phyloP scores from a whole-genome alignment of 2,888 invertebrate species.

The Lasioglossum malachurum region DNA sequence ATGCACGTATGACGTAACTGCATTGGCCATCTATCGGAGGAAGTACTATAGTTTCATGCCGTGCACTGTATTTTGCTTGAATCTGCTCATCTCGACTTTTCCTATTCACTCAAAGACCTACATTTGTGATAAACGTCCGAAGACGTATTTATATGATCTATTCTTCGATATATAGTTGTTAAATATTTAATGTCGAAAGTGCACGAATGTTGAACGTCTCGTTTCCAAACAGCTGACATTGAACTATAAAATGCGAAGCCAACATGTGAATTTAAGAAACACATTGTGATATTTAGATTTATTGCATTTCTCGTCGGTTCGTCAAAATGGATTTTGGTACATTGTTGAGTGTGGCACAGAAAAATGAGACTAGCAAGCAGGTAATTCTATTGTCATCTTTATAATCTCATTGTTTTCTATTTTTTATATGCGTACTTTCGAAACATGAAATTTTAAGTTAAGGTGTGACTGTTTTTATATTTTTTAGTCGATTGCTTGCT shows the following conservation, averaged over 20 bases:
- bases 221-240: not conserved
- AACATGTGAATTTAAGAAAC: slow-evolving; percentile 11
- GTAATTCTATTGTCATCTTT: slow-evolving; percentile 53
- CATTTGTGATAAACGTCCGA: not conserved
- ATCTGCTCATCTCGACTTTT: not conserved
- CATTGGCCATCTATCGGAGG: not conserved
- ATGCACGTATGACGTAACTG: no score
- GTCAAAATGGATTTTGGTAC: slow-evolving; percentile 88
- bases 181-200: not conserved
- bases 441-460: slow-evolving; percentile 10
- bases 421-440: not conserved
- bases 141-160: slow-evolving; percentile 27
- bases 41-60: not conserved
- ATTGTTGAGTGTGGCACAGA: slow-evolving; percentile 87
- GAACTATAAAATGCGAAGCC: slow-evolving; percentile 12
- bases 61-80: not conserved
- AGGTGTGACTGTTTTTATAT: slow-evolving; percentile 12
- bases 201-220: not conserved
- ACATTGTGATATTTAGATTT: slow-evolving; percentile 28
- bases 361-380: slow-evolving; percentile 85
- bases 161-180: not conserved
- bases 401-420: not conserved
- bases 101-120: not conserved
- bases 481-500: slow-evolving; percentile 87
- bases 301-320: slow-evolving; percentile 12